Base-by-base conservation (phyloP, 2,888 invertebrate species). In the Drosophila mettleri region DNA sequence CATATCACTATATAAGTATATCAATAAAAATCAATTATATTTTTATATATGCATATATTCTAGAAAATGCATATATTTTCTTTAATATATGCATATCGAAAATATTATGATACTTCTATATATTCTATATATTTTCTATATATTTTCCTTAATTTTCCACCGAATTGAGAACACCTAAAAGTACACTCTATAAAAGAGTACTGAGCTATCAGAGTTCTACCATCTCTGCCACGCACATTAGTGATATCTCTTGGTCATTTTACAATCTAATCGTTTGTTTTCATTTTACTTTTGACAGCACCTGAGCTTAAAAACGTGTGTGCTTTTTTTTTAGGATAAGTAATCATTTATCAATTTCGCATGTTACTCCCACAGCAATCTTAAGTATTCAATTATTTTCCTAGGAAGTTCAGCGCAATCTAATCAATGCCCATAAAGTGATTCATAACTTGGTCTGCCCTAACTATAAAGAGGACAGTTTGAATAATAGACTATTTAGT, bases 151-250 rank as follows among this genome's bases (percentile, higher is more conserved):
- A 27, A 10, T 0, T 45, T 2, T 7, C 3, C 10, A 16, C 3
- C 20, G 2, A 16, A 16, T 18, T 24, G 5, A 4, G 18, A 27
- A 41, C 67, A 48, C 77, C 74, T 72, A 66, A 76, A 74, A 74
- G 67, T 76, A 74, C 72, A 48, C 77, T 39, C 22, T 24, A 63
- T 8, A 24, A 20, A 33, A 22, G 2, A 12, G 18, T 3, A 1
- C 6, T 38, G 2, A 8, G 14, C 3, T 27, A 36, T 20, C 7
- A n/a, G 9, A 8, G n/a, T 36, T 27, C 24, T 29, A 52, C 20
- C 29, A 34, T 3, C 29, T 45, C 12, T 10, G 8, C 1, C 9
- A 2, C 8, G 14, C 20, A 3, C n/a, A 4, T 18, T 4, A 34
- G n/a, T 46, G n/a, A 36, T 60, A 39, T 36, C n/a, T 18, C 9